Evolutionary conservation across 2,888 invertebrate species (phyloP).

Genomic region (Leucophora obtusa): DNA sequence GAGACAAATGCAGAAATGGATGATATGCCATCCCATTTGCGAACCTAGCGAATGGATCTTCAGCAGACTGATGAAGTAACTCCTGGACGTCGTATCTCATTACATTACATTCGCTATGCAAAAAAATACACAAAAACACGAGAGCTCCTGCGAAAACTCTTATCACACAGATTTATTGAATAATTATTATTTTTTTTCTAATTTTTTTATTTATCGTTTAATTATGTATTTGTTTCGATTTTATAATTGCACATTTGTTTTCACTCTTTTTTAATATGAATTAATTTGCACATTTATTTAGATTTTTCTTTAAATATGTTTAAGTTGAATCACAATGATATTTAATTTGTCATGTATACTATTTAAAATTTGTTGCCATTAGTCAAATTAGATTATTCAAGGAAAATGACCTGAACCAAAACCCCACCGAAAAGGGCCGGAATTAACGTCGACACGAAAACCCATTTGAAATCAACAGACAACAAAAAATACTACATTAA

Average conservation of each 20-base stretch:
- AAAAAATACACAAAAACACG: slow-evolving; percentile 50
- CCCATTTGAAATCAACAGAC: slow-evolving; percentile 42
- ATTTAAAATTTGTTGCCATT: slow-evolving; percentile 10
- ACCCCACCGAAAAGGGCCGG: slow-evolving; percentile 40
- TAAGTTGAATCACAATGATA: slow-evolving; percentile 29
- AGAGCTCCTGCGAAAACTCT: slow-evolving; percentile 1
- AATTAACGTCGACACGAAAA: slow-evolving; percentile 53
- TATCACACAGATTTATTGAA: slow-evolving; percentile 4
- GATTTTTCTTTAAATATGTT: slow-evolving; percentile 38
- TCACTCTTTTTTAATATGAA: slow-evolving; percentile 16
- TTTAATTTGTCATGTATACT: slow-evolving; percentile 1
- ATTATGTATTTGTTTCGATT: slow-evolving; percentile 44
- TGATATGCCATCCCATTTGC: slow-evolving; percentile 87
- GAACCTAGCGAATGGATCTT: slow-evolving; percentile 79
- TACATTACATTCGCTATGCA: slow-evolving; percentile 76
- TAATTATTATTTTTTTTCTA: slow-evolving; percentile 7
- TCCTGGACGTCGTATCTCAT: slow-evolving; percentile 80
- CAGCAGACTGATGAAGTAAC: slow-evolving; percentile 79
- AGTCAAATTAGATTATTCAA: slow-evolving; percentile 44
- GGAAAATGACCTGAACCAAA: slow-evolving; percentile 26
- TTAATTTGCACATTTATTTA: slow-evolving; percentile 1
- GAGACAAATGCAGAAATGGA: slow-evolving; percentile 91
- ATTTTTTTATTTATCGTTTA: slow-evolving; percentile 40
- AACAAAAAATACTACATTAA: slow-evolving; percentile 64
- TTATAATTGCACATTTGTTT: slow-evolving; percentile 60